These are phyloP conservation scores for Erebia epiphron DNA, from an alignment of 2,888 invertebrate genomes.

Conservation along the genomic window DNA sequence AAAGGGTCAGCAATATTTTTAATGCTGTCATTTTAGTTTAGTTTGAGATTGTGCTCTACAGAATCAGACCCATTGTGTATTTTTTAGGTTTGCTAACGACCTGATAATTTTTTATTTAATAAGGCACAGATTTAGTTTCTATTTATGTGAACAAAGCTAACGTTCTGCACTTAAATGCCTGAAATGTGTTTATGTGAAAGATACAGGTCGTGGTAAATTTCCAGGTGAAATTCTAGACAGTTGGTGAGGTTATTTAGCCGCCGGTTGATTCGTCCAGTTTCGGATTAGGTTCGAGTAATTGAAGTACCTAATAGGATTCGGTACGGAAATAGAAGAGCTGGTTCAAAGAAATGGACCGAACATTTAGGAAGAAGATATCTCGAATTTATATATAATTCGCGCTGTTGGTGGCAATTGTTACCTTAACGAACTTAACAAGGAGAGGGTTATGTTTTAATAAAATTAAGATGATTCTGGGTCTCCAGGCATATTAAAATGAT, in stretches of 20 bases:
- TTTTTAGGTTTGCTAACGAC: too few relatives aligned
- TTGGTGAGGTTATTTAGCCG: constrained; percentile 9
- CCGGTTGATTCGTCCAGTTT: not conserved
- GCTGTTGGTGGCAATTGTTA: not conserved
- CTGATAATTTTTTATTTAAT: too few relatives aligned
- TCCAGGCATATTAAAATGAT: too few relatives aligned
- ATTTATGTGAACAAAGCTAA: too few relatives aligned
- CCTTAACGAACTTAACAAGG: not conserved
- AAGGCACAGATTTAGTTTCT: too few relatives aligned
- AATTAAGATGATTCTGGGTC: too few relatives aligned
- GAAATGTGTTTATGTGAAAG: not conserved
- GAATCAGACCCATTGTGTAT: too few relatives aligned
- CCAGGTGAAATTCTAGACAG: constrained; percentile 11
- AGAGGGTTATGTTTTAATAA: too few relatives aligned
- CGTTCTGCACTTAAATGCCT: too few relatives aligned
- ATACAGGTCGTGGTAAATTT: not conserved
- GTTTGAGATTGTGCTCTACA: too few relatives aligned
- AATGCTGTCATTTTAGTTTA: too few relatives aligned
- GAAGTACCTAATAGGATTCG: constrained; percentile 14
- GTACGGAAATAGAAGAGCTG: constrained; percentile 12
- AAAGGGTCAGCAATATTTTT: too few relatives aligned
- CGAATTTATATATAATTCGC: not conserved
- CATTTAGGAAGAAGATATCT: not conserved
- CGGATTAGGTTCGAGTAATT: constrained; percentile 18
- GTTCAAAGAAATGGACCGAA: constrained; percentile 12